Percentiles rank a stretch among this genome's conserved stretches.
Conservation (phyloP, 2,888 invertebrate species). For the Drosophila cyrtoloma region DNA sequence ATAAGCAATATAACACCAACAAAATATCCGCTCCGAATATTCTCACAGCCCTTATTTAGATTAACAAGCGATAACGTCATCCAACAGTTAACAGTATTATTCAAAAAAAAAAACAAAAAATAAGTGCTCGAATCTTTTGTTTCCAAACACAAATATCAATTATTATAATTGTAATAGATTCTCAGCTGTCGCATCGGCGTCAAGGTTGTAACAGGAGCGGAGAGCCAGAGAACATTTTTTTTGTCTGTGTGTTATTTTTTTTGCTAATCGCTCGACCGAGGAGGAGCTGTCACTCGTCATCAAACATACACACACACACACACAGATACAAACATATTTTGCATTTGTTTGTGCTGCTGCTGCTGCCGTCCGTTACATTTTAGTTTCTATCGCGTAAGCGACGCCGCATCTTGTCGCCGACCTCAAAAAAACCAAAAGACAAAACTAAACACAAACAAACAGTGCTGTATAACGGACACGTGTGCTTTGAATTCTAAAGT, state of each 20-base stretch:
- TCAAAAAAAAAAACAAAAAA: conserved; percentile 15
- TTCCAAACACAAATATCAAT: conserved; percentile 60
- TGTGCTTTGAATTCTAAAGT: conserved; percentile 49
- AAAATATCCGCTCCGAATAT: conserved; percentile 30
- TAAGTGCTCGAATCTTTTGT: conserved; percentile 75
- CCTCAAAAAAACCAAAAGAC: conserved; percentile 48
- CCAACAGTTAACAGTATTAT: conserved; percentile 58
- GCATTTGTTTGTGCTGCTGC: conserved; percentile 51
- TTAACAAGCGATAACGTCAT: conserved; percentile 68
- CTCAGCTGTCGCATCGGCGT: conserved; percentile 41
- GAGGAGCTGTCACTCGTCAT: conserved; percentile 53
- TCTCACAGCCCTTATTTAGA: conserved; percentile 26
- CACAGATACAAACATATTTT: conserved; percentile 33
- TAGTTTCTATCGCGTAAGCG: conserved; percentile 59
- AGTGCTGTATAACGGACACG: conserved; percentile 50
- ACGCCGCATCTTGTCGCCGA: conserved; percentile 68
- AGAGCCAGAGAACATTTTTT: conserved; percentile 38
- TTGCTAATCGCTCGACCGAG: conserved; percentile 54
- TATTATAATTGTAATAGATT: conserved; percentile 64
- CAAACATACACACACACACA: conserved; percentile 11
- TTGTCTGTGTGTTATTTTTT: conserved; percentile 13
- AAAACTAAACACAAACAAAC: conserved; percentile 23
- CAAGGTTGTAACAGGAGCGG: conserved; percentile 64
- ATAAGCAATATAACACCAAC: conserved; percentile 25
- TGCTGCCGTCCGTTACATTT: conserved; percentile 58